Percentiles rank a stretch among this genome's conserved stretches.
phyloP scores from a whole-genome alignment of 2,113 vertebrate genomes.

The Bucco capensis region DNA sequence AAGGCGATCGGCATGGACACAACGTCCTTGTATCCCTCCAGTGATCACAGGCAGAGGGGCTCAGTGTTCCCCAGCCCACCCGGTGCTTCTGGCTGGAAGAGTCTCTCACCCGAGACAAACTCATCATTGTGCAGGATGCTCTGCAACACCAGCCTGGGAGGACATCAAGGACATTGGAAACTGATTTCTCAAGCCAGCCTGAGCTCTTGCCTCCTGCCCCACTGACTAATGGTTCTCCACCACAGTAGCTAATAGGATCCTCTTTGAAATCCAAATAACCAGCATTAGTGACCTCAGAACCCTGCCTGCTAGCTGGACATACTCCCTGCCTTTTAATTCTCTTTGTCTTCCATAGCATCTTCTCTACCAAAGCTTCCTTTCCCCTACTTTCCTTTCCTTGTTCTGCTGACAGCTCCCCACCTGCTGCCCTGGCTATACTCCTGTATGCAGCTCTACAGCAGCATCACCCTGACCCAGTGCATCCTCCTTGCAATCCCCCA shows the following conservation, averaged over 20 bases:
- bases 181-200: constrained; percentile 14
- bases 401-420: background rate
- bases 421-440: background rate
- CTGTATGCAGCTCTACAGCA: accelerated
- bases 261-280: constrained; percentile 52
- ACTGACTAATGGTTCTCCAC: constrained; percentile 20
- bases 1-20: background rate
- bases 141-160: background rate
- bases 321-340: constrained; percentile 10
- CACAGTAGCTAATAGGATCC: constrained; percentile 41
- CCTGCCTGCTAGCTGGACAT: background rate
- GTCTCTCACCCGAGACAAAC: background rate
- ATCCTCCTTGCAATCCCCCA: background rate
- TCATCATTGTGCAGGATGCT: constrained; percentile 11
- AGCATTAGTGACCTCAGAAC: constrained; percentile 32
- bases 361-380: background rate
- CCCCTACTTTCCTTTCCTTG: background rate
- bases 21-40: background rate
- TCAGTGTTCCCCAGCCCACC: accelerated
- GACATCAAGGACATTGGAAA: constrained; percentile 42
- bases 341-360: background rate
- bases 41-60: background rate
- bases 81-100: background rate
- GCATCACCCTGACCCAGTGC: background rate
- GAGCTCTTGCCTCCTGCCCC: background rate